Conservation (phyloP, 1,140 invertebrate species). For the Aphaenogaster floridana region DNA sequence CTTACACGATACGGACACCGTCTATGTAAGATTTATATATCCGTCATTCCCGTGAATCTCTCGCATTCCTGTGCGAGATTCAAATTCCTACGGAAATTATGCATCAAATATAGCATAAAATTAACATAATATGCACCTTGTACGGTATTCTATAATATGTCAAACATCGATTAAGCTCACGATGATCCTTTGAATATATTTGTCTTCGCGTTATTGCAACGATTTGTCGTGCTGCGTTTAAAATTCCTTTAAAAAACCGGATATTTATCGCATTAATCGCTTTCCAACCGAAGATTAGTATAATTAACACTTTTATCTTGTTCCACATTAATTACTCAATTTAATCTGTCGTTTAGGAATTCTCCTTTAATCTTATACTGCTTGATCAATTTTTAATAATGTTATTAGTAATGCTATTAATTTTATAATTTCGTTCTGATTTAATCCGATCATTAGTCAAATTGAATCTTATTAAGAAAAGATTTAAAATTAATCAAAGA, state of each 20-base stretch:
- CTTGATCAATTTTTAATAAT: constrained; percentile 12
- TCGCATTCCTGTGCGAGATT: background rate
- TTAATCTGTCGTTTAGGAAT: background rate
- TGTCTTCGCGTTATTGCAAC: background rate
- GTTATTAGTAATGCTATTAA: background rate
- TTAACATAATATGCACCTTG: too few species aligned
- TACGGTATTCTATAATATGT: constrained; percentile 20
- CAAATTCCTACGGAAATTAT: constrained; percentile 16
- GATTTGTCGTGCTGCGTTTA: background rate
- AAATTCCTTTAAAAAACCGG: background rate
- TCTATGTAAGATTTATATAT: constrained; percentile 20
- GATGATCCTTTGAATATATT: background rate
- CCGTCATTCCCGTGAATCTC: background rate
- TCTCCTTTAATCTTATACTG: background rate
- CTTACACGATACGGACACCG: background rate
- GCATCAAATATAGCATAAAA: too few species aligned
- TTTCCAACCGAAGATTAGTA: background rate
- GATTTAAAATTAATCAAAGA: background rate
- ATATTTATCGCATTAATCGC: constrained; percentile 12
- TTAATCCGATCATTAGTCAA: background rate
- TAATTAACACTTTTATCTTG: background rate
- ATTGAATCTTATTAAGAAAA: background rate
- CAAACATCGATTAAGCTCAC: background rate
- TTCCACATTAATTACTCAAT: constrained; percentile 20
- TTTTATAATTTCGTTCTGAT: background rate